A percentile compares a stretch with the other conserved stretches of the same genome.
These are phyloP conservation scores for Melolontha melolontha DNA, from an alignment of 2,888 invertebrate species.

Conservation along the genomic window DNA sequence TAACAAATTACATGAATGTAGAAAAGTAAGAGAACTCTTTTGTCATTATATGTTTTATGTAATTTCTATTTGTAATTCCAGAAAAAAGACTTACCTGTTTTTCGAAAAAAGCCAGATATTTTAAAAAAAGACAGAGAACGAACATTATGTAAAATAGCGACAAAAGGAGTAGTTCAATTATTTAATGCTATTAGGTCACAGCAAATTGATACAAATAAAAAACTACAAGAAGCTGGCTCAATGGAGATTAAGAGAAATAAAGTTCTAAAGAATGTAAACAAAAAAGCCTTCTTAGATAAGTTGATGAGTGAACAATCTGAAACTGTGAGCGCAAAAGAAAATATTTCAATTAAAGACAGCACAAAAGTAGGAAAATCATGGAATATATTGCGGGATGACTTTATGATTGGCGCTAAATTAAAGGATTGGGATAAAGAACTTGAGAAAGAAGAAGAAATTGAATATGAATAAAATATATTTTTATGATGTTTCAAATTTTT, in stretches of 20 bases:
- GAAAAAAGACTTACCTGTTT: slow-evolving; percentile 73
- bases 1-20: not conserved
- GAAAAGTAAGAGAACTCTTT: slow-evolving; percentile 15
- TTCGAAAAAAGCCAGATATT: slow-evolving; percentile 81
- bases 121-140: slow-evolving; percentile 83
- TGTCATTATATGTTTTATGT: not conserved
- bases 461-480: slow-evolving; percentile 46
- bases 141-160: slow-evolving; percentile 84
- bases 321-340: slow-evolving; percentile 60
- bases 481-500: too few species aligned
- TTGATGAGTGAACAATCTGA: slow-evolving; percentile 78
- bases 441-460: slow-evolving; percentile 64
- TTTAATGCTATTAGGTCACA: slow-evolving; percentile 92
- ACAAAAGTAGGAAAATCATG: slow-evolving; percentile 65
- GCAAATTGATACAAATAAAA: slow-evolving; percentile 80
- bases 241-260: slow-evolving; percentile 84
- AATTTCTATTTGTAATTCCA: slow-evolving; percentile 57
- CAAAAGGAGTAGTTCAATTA: slow-evolving; percentile 91
- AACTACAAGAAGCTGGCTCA: slow-evolving; percentile 78
- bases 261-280: slow-evolving; percentile 80
- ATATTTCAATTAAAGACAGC: slow-evolving; percentile 63
- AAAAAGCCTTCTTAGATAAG: slow-evolving; percentile 81
- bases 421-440: slow-evolving; percentile 92
- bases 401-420: slow-evolving; percentile 88
- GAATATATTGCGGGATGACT: slow-evolving; percentile 83